Percentiles rank a stretch among this genome's conserved stretches.
phyloP scores from a whole-genome alignment of 2,113 vertebrate genomes.

The Fregata magnificens region DNA sequence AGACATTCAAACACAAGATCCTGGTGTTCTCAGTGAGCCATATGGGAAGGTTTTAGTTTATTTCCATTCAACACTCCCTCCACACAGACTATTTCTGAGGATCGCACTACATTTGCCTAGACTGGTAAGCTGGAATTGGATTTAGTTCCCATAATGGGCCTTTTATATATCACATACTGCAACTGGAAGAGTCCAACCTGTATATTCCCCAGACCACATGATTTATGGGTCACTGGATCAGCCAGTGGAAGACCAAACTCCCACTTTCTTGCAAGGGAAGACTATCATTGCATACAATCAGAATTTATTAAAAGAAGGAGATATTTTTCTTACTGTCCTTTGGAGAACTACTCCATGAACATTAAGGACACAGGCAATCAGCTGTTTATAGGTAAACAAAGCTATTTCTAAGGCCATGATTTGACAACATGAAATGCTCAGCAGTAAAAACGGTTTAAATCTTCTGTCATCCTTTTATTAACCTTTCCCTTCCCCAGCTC shows the following conservation, averaged over 20 bases:
- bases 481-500: not conserved
- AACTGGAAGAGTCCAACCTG: not conserved
- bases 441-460: not conserved
- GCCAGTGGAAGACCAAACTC: conserved; percentile 6
- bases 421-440: not conserved
- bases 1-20: conserved; percentile 14
- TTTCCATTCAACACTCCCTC: conserved; percentile 25
- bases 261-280: conserved; percentile 3
- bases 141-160: conserved; percentile 40
- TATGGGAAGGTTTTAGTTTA: conserved; percentile 19
- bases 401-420: not conserved
- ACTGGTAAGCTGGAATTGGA: conserved; percentile 38
- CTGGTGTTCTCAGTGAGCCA: conserved; percentile 50
- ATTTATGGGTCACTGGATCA: conserved; percentile 47
- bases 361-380: not conserved
- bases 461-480: not conserved
- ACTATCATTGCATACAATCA: not conserved
- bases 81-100: conserved; percentile 9
- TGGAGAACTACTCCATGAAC: not conserved
- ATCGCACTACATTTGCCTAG: conserved; percentile 38
- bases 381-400: not conserved
- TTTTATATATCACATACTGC: conserved; percentile 39
- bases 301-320: not conserved
- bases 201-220: conserved; percentile 7
- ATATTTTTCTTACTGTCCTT: conserved; percentile 1